These are phyloP conservation scores for Avahi laniger DNA, from an alignment of 2,797 vertebrate species.

Conservation along the genomic window DNA sequence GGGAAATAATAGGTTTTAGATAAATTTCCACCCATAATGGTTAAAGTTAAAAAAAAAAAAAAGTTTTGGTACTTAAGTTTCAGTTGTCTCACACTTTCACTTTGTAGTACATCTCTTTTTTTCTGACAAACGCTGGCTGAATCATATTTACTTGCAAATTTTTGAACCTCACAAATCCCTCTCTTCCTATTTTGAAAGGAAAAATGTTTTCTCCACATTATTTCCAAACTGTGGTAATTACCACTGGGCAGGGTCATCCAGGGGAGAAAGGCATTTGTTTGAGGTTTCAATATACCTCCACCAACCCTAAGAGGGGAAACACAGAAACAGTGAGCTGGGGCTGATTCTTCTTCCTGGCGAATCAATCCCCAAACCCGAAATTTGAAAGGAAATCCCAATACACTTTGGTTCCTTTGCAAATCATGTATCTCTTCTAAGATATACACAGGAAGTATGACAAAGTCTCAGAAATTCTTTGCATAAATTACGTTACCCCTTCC, in stretches of 20 bases:
- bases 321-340: constrained; percentile 39
- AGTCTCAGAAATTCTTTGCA: constrained; percentile 30
- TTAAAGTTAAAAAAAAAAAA: constrained; percentile 17
- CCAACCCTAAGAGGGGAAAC: background rate
- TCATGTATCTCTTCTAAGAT: constrained; percentile 16
- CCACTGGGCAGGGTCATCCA: constrained; percentile 33
- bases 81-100: constrained; percentile 27
- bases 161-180: constrained; percentile 67
- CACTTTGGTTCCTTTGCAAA: constrained; percentile 49
- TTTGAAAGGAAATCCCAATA: constrained; percentile 46
- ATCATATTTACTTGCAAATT: constrained; percentile 44
- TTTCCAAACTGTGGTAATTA: constrained; percentile 62
- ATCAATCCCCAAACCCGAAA: constrained; percentile 36
- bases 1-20: constrained; percentile 27
- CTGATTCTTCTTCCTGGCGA: constrained; percentile 15
- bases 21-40: background rate
- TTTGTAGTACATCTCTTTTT: constrained; percentile 36
- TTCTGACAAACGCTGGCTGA: constrained; percentile 45
- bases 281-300: constrained; percentile 53
- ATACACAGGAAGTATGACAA: background rate
- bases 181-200: constrained; percentile 50
- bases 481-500: background rate
- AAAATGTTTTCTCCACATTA: constrained; percentile 57
- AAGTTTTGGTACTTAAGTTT: constrained; percentile 29
- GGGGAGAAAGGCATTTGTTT: constrained; percentile 60